A percentile compares a stretch with the other conserved stretches of the same genome.
These are phyloP conservation scores for Pedionomus torquatus DNA, from an alignment of 2,113 vertebrate genomes.

Conservation along the genomic window DNA sequence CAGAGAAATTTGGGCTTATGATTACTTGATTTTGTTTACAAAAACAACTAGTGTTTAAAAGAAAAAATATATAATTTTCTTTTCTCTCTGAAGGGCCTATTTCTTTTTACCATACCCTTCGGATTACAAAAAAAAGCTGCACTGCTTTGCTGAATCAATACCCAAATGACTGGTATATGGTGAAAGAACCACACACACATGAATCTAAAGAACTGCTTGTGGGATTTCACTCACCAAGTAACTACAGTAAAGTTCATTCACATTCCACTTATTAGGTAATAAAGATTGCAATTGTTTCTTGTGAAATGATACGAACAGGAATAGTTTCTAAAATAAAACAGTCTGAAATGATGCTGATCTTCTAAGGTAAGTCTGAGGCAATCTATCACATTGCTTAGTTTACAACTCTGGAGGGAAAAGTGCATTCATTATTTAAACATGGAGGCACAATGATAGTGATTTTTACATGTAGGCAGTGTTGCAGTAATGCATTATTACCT, in stretches of 20 bases:
- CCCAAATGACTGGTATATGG: not conserved
- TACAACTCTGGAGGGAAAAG: not conserved
- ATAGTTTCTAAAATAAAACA: not conserved
- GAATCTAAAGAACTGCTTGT: not conserved
- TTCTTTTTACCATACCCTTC: not conserved
- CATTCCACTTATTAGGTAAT: not conserved
- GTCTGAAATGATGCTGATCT: not conserved
- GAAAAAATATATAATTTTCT: not conserved
- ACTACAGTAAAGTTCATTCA: not conserved
- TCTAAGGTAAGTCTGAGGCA: not conserved
- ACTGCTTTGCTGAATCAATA: not conserved
- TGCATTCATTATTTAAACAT: not conserved
- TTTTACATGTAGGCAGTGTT: not conserved
- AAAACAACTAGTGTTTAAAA: not conserved
- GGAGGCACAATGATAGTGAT: not conserved
- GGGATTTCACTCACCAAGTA: not conserved
- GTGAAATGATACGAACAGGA: not conserved
- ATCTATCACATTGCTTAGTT: not conserved
- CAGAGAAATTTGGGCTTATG: not conserved
- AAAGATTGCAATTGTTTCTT: not conserved
- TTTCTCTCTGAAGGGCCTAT: not conserved
- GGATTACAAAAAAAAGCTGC: not conserved
- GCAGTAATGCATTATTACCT: not conserved
- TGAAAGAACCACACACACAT: not conserved
- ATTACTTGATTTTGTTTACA: not conserved